Conservation (phyloP, 1,140 invertebrate genomes). For the Scaptomyza hsui region DNA sequence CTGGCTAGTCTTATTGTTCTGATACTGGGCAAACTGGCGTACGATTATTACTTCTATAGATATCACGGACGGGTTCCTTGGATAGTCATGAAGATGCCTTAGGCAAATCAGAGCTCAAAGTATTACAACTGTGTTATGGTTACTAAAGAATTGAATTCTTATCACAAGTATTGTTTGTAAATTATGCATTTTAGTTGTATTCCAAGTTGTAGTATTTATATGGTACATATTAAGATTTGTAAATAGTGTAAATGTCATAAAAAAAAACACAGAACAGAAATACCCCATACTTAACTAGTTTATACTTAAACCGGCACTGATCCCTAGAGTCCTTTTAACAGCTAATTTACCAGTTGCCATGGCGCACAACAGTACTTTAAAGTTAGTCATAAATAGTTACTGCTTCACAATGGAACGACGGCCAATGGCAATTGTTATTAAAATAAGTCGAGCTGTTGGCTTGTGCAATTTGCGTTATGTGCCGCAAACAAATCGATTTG, state of each 20-base stretch:
- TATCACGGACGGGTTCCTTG: constrained; percentile 91
- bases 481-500: background rate
- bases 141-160: background rate
- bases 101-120: constrained; percentile 42
- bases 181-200: background rate
- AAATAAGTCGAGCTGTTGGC: constrained; percentile 44
- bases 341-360: too few relatives aligned
- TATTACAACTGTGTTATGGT: constrained; percentile 1
- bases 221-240: too few relatives aligned
- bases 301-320: too few relatives aligned
- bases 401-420: background rate
- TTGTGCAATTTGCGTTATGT: constrained; percentile 47
- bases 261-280: too few relatives aligned
- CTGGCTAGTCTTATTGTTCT: constrained; percentile 88
- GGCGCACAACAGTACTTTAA: too few relatives aligned
- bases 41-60: constrained; percentile 92
- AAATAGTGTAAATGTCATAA: too few relatives aligned
- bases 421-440: background rate
- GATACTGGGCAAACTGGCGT: constrained; percentile 89
- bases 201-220: too few relatives aligned
- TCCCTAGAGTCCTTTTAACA: constrained; percentile 6
- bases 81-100: constrained; percentile 90
- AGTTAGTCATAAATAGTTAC: too few relatives aligned
- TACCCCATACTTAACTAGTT: too few relatives aligned
- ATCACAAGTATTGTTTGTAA: background rate